Conservation (phyloP, 2,888 invertebrate species). For the Lithodes maja region DNA sequence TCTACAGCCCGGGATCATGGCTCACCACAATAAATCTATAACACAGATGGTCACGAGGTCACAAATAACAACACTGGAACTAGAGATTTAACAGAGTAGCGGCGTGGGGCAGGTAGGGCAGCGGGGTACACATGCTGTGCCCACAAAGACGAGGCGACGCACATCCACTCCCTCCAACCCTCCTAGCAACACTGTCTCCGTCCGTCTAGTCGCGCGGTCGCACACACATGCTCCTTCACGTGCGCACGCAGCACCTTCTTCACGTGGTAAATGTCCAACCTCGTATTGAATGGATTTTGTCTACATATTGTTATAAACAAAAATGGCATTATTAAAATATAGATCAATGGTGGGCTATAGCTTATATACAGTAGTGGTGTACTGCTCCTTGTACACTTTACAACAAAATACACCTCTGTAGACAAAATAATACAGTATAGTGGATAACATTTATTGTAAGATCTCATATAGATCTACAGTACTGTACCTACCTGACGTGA, state of each 20-base stretch:
- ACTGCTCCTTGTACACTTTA: too few species aligned
- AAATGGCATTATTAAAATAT: too few species aligned
- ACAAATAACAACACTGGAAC: constrained; percentile 46
- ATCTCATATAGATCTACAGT: too few species aligned
- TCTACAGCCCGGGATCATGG: constrained; percentile 53
- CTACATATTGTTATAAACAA: too few species aligned
- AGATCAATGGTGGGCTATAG: too few species aligned
- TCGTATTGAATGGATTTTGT: too few species aligned
- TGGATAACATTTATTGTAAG: too few species aligned
- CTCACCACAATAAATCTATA: constrained; percentile 21
- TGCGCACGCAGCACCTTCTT: constrained; percentile 21
- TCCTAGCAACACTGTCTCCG: constrained; percentile 51
- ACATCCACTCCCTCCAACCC: constrained; percentile 51
- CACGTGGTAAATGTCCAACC: neutral
- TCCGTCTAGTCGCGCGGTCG: neutral
- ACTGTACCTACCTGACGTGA: too few species aligned
- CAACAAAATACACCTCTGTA: too few species aligned
- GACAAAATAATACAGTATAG: too few species aligned
- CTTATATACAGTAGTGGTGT: too few species aligned
- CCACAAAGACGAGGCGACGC: constrained; percentile 36
- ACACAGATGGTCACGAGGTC: constrained; percentile 21
- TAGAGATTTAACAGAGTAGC: constrained; percentile 29
- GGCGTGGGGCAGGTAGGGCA: constrained; percentile 56
- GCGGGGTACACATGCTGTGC: constrained; percentile 64
- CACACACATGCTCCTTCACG: neutral